Evolutionary conservation across 2,888 invertebrate species (phyloP).

Genomic region (Drosophila phalerata): DNA sequence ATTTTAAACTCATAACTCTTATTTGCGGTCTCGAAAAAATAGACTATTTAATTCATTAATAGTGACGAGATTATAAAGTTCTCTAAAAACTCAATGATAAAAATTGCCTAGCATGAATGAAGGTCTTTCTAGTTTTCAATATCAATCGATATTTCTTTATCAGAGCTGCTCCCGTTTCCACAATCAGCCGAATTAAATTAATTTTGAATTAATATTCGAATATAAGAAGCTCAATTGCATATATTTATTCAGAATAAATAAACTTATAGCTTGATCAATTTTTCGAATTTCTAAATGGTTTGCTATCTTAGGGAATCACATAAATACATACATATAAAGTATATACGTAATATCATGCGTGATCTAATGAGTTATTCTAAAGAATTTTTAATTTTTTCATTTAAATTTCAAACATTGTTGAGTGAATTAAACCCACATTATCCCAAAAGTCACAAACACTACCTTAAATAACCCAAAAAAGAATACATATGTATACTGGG

Average conservation of each 20-base stretch:
- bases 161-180: not conserved
- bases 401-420: not conserved
- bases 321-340: not conserved
- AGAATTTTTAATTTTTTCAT: not conserved
- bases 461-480: not conserved
- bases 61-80: not conserved
- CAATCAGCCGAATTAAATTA: not conserved
- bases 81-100: too few species aligned
- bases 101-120: not conserved
- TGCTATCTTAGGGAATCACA: not conserved
- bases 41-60: not conserved
- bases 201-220: not conserved
- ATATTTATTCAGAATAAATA: not conserved
- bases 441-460: not conserved
- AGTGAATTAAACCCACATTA: not conserved
- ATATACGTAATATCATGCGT: not conserved
- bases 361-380: not conserved
- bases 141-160: not conserved
- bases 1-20: not conserved
- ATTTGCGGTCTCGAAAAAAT: not conserved
- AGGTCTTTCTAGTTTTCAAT: slow-evolving; percentile 1
- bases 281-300: not conserved
- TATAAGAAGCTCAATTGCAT: not conserved
- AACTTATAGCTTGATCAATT: not conserved
- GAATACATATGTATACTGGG: too few species aligned